Evolutionary conservation across 2,888 invertebrate genomes (phyloP).

Genomic region (Rhyacophila evoluta): DNA sequence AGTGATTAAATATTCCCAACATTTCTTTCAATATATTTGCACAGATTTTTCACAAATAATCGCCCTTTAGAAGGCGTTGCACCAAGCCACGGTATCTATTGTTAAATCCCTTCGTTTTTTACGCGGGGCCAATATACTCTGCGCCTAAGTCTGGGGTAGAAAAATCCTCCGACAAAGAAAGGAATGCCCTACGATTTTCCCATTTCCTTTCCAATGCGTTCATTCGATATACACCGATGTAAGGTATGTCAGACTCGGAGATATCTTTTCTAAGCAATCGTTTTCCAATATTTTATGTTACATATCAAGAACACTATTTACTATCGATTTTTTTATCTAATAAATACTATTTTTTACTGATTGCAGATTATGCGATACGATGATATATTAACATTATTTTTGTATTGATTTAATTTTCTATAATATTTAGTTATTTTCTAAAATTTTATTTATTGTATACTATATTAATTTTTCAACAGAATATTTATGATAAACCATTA

Average conservation of each 20-base stretch:
- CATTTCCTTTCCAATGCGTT: slow-evolving; percentile 22
- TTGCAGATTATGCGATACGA: too few species aligned
- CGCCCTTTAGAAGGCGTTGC: background rate
- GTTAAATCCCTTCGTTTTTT: slow-evolving; percentile 34
- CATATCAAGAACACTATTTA: too few species aligned
- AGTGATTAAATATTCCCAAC: background rate
- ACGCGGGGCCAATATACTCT: slow-evolving; percentile 40
- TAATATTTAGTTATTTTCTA: background rate
- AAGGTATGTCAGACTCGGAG: slow-evolving; percentile 1
- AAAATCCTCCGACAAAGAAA: slow-evolving; percentile 14
- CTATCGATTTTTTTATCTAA: too few species aligned
- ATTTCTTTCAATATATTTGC: background rate
- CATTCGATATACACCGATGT: slow-evolving; percentile 9
- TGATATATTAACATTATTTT: background rate
- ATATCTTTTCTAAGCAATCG: slow-evolving; percentile 8
- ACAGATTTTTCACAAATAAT: slow-evolving; percentile 1
- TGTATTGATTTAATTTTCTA: background rate
- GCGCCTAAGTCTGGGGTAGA: slow-evolving; percentile 31
- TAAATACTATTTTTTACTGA: too few species aligned
- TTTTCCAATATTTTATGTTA: slow-evolving; percentile 16
- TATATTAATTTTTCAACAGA: too few species aligned
- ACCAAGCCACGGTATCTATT: slow-evolving; percentile 32
- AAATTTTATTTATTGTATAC: background rate
- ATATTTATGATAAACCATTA: too few species aligned
- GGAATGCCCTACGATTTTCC: slow-evolving; percentile 12